Conservation (phyloP, 2,888 invertebrate species). For the Brenthis daphne region DNA sequence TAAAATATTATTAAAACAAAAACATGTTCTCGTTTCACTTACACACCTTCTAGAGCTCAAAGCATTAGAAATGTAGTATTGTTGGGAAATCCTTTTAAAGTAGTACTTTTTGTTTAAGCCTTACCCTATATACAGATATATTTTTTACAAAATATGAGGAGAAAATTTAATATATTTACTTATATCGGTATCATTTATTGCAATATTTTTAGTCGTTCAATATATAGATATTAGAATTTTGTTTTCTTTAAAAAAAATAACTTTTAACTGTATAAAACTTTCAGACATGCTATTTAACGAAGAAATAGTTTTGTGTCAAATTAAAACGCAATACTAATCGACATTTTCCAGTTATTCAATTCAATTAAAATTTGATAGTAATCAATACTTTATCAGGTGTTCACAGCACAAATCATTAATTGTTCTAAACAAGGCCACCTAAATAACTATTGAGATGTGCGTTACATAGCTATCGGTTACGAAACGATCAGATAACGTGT, state of each 20-base stretch:
- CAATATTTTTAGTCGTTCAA: too few species aligned
- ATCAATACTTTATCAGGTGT: constrained; percentile 41
- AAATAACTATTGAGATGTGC: constrained; percentile 56
- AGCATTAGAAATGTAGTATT: constrained; percentile 61
- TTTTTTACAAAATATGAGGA: not conserved
- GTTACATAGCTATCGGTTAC: constrained; percentile 60
- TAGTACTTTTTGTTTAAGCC: constrained; percentile 34
- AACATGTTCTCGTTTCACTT: constrained; percentile 69
- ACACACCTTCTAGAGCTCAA: constrained; percentile 64
- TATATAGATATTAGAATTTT: too few species aligned
- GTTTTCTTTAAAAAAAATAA: too few species aligned
- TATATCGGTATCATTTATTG: too few species aligned
- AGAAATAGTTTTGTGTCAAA: too few species aligned
- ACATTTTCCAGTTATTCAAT: constrained; percentile 30
- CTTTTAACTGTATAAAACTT: too few species aligned
- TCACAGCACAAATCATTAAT: constrained; percentile 55
- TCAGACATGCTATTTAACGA: too few species aligned
- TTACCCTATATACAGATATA: constrained; percentile 17
- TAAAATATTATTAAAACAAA: constrained; percentile 72
- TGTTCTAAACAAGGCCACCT: constrained; percentile 59
- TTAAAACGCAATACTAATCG: constrained; percentile 7
- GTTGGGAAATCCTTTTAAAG: constrained; percentile 60
- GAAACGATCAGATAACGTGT: constrained; percentile 73
- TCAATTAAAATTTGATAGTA: constrained; percentile 33
- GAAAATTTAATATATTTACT: not conserved